Percentiles rank a stretch among this genome's conserved stretches.
Conservation (phyloP, 2,888 invertebrate species). For the Maniola hyperantus region DNA sequence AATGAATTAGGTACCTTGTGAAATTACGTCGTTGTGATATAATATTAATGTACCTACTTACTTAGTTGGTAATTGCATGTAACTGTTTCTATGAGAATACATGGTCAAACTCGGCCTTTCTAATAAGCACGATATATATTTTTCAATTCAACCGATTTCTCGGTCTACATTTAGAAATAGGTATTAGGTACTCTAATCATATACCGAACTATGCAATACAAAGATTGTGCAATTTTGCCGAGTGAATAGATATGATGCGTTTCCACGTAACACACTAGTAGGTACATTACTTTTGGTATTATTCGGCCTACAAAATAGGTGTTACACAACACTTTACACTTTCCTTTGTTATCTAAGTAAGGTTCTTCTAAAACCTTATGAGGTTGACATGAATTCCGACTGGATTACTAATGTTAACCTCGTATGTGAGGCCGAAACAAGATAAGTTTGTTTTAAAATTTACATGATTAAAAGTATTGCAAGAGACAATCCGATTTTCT, state of each 20-base stretch:
- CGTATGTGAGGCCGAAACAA: neutral
- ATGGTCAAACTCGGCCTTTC: slow-evolving; percentile 23
- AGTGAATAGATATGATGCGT: slow-evolving; percentile 22
- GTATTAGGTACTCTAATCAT: slow-evolving; percentile 23
- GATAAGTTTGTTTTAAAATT: neutral
- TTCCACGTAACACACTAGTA: slow-evolving; percentile 22
- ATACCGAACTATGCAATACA: slow-evolving; percentile 24
- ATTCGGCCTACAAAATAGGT: slow-evolving; percentile 52
- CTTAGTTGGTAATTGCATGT: slow-evolving; percentile 16
- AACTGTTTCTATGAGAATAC: slow-evolving; percentile 21
- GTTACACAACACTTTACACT: slow-evolving; percentile 67
- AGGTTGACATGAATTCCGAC: slow-evolving; percentile 56
- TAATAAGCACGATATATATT: slow-evolving; percentile 17
- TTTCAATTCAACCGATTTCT: slow-evolving; percentile 11
- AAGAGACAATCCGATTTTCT: slow-evolving; percentile 2
- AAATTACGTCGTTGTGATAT: slow-evolving; percentile 8
- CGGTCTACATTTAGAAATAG: slow-evolving; percentile 20
- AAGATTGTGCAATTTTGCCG: slow-evolving; percentile 26
- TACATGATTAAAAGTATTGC: neutral
- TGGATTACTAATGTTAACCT: slow-evolving; percentile 44
- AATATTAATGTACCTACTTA: too few relatives aligned
- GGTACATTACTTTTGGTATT: slow-evolving; percentile 54
- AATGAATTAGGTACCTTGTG: too few relatives aligned
- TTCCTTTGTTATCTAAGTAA: slow-evolving; percentile 70
- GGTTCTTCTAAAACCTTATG: slow-evolving; percentile 53